Evolutionary conservation across 2,797 vertebrate species (phyloP).

Genomic region (Propithecus perrieri): DNA sequence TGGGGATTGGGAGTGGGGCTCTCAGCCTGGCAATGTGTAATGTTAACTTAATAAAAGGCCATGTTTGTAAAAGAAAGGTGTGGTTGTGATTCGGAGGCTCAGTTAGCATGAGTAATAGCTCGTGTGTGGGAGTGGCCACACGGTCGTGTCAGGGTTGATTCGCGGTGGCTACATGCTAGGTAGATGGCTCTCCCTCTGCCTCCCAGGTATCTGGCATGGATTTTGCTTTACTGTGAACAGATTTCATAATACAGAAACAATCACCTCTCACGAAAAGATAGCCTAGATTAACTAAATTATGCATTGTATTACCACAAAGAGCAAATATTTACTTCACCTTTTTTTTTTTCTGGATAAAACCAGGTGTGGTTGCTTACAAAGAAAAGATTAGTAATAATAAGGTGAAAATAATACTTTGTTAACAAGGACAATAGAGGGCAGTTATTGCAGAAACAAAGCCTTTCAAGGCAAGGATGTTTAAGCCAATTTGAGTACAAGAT

Average conservation of each 20-base stretch:
- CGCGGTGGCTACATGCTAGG: slow-evolving; percentile 83
- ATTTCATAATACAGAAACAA: slow-evolving; percentile 93
- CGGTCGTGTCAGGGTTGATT: slow-evolving; percentile 81
- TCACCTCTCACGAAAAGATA: slow-evolving; percentile 93
- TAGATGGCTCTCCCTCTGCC: slow-evolving; percentile 87
- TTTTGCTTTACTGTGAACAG: slow-evolving; percentile 90
- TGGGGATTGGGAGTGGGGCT: background rate
- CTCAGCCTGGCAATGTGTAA: background rate
- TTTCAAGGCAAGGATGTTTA: slow-evolving; percentile 88
- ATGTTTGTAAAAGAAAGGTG: slow-evolving; percentile 90
- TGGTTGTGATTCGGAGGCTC: slow-evolving; percentile 84
- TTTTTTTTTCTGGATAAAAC: slow-evolving; percentile 87
- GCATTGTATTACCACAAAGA: slow-evolving; percentile 93
- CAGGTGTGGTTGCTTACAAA: slow-evolving; percentile 96
- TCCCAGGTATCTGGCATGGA: slow-evolving; percentile 89
- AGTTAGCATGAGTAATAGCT: slow-evolving; percentile 88
- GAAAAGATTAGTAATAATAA: slow-evolving; percentile 95
- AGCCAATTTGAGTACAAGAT: slow-evolving; percentile 83
- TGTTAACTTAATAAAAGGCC: slow-evolving; percentile 88
- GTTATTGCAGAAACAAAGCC: slow-evolving; percentile 93
- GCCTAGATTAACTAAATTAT: slow-evolving; percentile 94
- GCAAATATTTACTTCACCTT: slow-evolving; percentile 91
- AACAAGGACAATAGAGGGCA: slow-evolving; percentile 93
- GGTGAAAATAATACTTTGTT: slow-evolving; percentile 94
- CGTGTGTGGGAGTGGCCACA: slow-evolving; percentile 87